Evolutionary conservation across 2,113 vertebrate genomes (phyloP), one percentile per base, ranked within the genome.

Genomic region (Drymodes brunneopygia): DNA sequence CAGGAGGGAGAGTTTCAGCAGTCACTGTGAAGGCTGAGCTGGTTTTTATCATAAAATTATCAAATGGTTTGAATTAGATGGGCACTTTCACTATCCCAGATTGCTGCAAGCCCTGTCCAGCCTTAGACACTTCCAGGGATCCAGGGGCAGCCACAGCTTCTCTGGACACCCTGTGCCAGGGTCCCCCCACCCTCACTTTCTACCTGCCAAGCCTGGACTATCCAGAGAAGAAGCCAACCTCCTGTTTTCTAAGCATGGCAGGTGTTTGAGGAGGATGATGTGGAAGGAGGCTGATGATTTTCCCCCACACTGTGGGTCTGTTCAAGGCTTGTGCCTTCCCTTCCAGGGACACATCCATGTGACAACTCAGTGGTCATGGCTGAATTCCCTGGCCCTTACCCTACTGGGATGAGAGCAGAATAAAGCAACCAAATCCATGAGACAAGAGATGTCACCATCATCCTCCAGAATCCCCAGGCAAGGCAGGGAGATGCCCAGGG

Each of bases 71-170:
- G 12, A 42, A 40, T 75, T 42, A 54, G 40, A 56, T 50, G 56
- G 40, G 56, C 27, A 50, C 25, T 70, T 19, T 2, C 25, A n/a
- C 64, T 14, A 0, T 3, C 12, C 54, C 64, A 62, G 54, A 42
- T 0, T 42, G 56, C 64, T 90, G 35, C 71, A 15, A 74, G 28
- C n/a, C 6, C 28, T 0, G 0, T 66, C 77, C 61, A 69, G 54
- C 40, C 56, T 31, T 42, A 79, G 54, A 3, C 77, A n/a, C 23
- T 74, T 0, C 29, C 53, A 66, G 51, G 45, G 51, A 11, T 70
- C 53, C 79, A n/a, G 56, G 56, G 29, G n/a, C 84, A 87, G 48
- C 47, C 73, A 38, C 54, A 69, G 62, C 33, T 70, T 0, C 56
- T 66, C 61, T 58, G 71, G 71, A 36, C 25, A 67, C 17, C 51